Evolutionary conservation across 2,113 vertebrate genomes (phyloP).

Genomic region (Ophthalmotilapia sp.): DNA sequence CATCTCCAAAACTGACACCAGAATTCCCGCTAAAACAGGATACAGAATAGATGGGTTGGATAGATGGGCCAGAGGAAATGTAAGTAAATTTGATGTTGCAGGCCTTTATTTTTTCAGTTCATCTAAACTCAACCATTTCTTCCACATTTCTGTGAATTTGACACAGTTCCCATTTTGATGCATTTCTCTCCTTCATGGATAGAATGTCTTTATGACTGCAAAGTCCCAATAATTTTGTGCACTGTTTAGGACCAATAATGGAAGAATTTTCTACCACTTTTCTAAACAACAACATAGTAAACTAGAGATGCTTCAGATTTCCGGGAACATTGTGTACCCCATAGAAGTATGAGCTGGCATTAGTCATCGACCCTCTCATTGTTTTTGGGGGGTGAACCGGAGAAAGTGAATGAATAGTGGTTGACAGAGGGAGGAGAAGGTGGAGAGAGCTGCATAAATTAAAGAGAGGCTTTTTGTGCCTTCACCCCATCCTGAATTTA

Average conservation of each 20-base stretch:
- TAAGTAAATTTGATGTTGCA: neutral
- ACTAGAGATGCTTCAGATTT: conserved; percentile 1
- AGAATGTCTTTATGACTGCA: neutral
- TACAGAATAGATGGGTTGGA: neutral
- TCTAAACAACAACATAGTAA: neutral
- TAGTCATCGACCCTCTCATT: neutral
- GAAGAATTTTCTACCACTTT: neutral
- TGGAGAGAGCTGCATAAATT: neutral
- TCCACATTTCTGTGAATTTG: neutral
- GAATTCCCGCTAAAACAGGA: neutral
- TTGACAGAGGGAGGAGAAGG: neutral
- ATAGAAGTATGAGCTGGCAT: neutral
- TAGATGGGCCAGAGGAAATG: neutral
- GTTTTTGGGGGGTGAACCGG: neutral
- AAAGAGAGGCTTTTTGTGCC: neutral
- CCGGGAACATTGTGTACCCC: neutral
- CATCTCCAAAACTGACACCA: neutral
- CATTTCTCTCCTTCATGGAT: neutral
- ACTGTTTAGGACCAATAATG: neutral
- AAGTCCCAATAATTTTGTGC: neutral
- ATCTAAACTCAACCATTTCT: neutral
- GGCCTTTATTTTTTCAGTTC: neutral
- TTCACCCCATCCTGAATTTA: neutral
- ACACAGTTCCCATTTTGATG: neutral
- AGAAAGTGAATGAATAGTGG: neutral